A percentile compares a stretch with the other conserved stretches of the same genome.
These are phyloP conservation scores for Brienomyrus longianalis DNA, from an alignment of 2,113 vertebrate species.

Conservation along the genomic window DNA sequence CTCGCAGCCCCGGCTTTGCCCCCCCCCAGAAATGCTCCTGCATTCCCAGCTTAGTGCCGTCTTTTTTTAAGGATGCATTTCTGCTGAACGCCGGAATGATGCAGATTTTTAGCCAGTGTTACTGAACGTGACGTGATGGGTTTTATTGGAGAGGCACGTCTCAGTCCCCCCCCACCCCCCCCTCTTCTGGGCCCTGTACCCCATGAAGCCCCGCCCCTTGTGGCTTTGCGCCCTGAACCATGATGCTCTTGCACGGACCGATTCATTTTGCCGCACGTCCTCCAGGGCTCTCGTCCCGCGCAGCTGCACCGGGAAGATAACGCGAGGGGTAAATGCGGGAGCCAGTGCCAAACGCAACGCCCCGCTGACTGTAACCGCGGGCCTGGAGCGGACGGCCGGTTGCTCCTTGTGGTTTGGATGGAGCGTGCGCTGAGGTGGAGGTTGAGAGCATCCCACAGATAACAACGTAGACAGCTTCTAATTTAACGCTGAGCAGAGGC, in stretches of 20 bases:
- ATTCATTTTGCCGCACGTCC: neutral
- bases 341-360: neutral
- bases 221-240: neutral
- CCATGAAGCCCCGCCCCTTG: neutral
- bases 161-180: neutral
- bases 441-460: neutral
- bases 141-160: neutral
- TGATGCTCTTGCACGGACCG: neutral
- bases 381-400: neutral
- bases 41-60: neutral
- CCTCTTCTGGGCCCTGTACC: neutral
- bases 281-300: neutral
- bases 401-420: neutral
- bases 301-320: constrained; percentile 16
- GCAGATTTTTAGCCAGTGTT: neutral
- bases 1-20: neutral
- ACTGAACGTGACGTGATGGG: neutral
- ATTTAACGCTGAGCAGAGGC: neutral
- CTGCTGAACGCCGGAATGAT: neutral
- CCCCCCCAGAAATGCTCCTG: neutral
- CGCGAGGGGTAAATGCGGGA: neutral
- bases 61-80: neutral
- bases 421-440: neutral
- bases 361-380: neutral
- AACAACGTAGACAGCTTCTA: neutral